Conservation (phyloP, 2,113 vertebrate species). For the Cryptomyrus ogoouensis region DNA sequence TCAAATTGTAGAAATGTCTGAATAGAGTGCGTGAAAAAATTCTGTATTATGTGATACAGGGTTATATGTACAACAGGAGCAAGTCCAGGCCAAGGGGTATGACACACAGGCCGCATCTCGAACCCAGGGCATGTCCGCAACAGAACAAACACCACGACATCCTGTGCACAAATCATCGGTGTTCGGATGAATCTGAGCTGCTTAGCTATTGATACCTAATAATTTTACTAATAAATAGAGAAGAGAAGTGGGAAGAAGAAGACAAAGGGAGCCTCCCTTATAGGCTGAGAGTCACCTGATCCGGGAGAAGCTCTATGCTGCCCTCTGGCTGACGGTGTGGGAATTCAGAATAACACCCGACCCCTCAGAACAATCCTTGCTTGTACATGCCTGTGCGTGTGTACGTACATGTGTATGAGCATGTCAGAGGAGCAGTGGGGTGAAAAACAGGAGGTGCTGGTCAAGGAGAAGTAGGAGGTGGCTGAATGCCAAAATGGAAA, state of each 20-base stretch:
- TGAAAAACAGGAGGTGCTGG: background rate
- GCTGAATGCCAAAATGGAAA: conserved; percentile 33
- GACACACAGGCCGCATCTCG: background rate
- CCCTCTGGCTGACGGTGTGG: background rate
- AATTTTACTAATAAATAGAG: background rate
- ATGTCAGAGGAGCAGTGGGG: background rate
- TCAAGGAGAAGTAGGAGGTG: conserved; percentile 3
- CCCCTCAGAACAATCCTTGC: background rate
- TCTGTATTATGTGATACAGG: background rate
- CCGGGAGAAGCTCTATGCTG: background rate
- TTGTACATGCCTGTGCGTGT: background rate
- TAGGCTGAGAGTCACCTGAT: background rate
- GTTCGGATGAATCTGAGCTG: background rate
- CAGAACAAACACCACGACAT: background rate
- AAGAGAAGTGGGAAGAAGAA: background rate
- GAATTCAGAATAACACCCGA: background rate
- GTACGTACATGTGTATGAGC: background rate
- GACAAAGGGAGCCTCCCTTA: background rate
- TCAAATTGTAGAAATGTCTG: background rate
- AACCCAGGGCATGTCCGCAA: background rate
- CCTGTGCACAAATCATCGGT: background rate
- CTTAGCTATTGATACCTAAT: background rate
- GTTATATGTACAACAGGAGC: background rate
- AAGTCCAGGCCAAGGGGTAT: background rate
- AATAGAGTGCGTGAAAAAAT: background rate